Evolutionary conservation across 2,797 vertebrate species (phyloP), one percentile per base, ranked within the genome.

Genomic region (Cephalopachus bancanus): DNA sequence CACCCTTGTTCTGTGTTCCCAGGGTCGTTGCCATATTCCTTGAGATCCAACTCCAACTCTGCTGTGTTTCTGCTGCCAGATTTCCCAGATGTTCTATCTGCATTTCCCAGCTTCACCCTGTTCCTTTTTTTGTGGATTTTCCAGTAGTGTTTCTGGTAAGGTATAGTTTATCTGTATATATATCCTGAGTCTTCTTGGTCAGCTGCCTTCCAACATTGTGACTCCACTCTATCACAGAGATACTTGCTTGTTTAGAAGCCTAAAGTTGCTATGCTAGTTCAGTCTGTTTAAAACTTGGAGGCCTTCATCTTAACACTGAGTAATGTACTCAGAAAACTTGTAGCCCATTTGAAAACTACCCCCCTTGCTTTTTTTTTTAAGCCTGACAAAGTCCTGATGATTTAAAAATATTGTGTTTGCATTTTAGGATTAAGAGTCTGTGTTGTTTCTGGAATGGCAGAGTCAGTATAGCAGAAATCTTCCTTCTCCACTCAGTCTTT

Each of bases 401-500:
- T 75, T 95, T 14, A 17, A 75, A 83, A 81, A 69, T 16, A 74
- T 44, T 53, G 33, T 51, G 10, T 89, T 62, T 74, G n/a, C 37
- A 30, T 83, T 92, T 72, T 72, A 60, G 72, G 57, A 10, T 65
- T 55, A 30, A 65, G 16, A 64, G 16, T 26, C 24, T 83, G 0
- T 69, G 5, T 62, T 65, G 4, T 69, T 90, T 26, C 5, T 59
- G 53, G 19, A 87, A 17, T 89, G 65, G 44, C n/a, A 49, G 15
- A 37, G 49, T 69, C 44, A 51, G 1, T 22, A 44, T 51, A 64
- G 33, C 24, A 69, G 51, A 92, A 92, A 57, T 49, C 17, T 59
- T 79, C n/a, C 37, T 79, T 74, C 28, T 65, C 49, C 78, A 55
- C 49, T 95, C n/a, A 74, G 67, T 69, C 60, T 85, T 93, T 65